Base-by-base conservation (phyloP, 2,113 vertebrate species). In the Corythoichthys intestinalis region DNA sequence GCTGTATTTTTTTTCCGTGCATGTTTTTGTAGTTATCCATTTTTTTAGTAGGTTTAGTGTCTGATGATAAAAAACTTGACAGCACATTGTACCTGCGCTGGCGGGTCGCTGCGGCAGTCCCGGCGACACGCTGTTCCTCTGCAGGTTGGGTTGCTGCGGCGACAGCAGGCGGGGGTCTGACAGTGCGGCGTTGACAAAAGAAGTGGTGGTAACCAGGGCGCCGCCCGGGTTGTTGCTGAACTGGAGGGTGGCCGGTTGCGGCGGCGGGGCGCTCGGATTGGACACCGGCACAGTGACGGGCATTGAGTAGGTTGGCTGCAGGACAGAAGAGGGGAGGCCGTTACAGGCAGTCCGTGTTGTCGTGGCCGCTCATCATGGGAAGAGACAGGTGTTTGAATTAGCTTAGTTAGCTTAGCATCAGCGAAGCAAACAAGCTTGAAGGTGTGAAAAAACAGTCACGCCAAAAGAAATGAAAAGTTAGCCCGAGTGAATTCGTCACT, bases 241-340 rank as follows among this genome's bases (percentile, higher is more conserved):
- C 83, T 95, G 94, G 81, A 97, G 92, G 63, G 86, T 74, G 0
- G 80, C 77, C 0, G 38, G 56, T 37, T 58, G 39, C 60, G 93
- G 73, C 14, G 93, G 70, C 0, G 71, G 75, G 1, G 93, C 88
- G 75, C 90, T 97, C 76, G 95, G 96, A 88, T 93, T 98, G 92
- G 91, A 94, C 84, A 97, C 95, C 0, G 97, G 96, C 80, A 98
- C 95, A 54, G 96, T 96, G 86, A 98, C 95, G 0, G 97, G 96
- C 95, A 99, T 96, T 90, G 95, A 94, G 53, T 98, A 99, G 85
- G 94, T 96, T 4, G 96, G 92, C 61, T 96, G 94, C 20, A 94
- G 96, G 84, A 98, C 94, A 88, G 72, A 82, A 9, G 49, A 41
- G 12, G 35, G 68, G 52, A 0, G 61, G 68, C 39, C 71, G 2